These are phyloP conservation scores for Hylia prasina DNA, from an alignment of 2,113 vertebrate genomes.

Conservation along the genomic window DNA sequence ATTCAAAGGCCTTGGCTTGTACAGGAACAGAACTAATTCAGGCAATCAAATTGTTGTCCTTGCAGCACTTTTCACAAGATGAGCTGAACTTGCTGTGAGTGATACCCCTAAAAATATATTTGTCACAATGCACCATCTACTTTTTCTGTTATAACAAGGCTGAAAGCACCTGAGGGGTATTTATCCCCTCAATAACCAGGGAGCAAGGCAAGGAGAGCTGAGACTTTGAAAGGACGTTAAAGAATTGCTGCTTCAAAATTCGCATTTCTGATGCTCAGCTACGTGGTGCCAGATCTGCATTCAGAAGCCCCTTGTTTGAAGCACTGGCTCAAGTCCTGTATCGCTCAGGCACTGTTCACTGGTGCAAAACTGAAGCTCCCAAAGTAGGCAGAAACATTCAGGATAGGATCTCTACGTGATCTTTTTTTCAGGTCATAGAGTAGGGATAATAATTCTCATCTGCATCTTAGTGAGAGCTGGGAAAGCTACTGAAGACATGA, in stretches of 20 bases:
- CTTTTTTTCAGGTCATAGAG: not conserved
- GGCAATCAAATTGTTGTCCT: not conserved
- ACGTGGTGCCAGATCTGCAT: not conserved
- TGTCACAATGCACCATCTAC: not conserved
- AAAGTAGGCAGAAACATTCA: not conserved
- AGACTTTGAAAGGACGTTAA: not conserved
- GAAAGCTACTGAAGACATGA: not conserved
- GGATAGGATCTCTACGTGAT: not conserved
- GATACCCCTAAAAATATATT: not conserved
- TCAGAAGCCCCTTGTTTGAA: not conserved
- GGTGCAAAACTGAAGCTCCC: not conserved
- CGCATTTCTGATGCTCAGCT: not conserved
- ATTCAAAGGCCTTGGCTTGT: not conserved
- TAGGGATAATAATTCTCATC: not conserved
- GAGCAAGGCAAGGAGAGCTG: not conserved
- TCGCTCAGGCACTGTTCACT: not conserved
- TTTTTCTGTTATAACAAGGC: not conserved
- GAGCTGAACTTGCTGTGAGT: not conserved
- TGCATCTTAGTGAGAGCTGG: not conserved
- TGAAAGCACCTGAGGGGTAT: not conserved
- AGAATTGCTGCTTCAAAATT: not conserved
- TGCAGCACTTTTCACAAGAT: not conserved
- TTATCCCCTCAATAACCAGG: not conserved
- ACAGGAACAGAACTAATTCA: not conserved
- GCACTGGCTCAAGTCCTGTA: not conserved